Base-by-base conservation (phyloP, 2,888 invertebrate species). In the Ceramica pisi region DNA sequence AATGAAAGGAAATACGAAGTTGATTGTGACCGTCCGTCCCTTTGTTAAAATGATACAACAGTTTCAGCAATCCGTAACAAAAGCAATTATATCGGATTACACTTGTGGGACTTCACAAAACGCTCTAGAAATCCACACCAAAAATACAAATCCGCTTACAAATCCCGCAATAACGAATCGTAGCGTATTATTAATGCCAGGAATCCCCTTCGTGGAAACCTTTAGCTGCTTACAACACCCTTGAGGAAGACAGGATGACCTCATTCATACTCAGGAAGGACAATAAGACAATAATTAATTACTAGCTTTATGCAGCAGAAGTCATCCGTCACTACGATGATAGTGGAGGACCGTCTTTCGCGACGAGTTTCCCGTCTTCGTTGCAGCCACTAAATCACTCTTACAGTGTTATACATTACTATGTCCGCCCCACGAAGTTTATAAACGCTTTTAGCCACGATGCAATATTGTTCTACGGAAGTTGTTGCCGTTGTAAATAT, bases 331-430 rank as follows among this genome's bases (percentile, higher is more conserved):
- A 86, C 57, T 38, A 7, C 53, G 70, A 77, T 77, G 84, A 81
- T 82, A 72, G 73, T 67, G 23, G 48, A 55, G 23, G 48, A 55
- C 56, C 16, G 64, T 67, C 57, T 80, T 67, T 73, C 50, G 26
- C 61, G 38, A 78, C 70, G 75, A 67, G 61, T 71, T 65, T 65
- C 66, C 66, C 55, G 60, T 72, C 74, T 78, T 81, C 74, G 72
- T 68, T 78, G 83, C 70, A 75, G 75, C 78, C 80, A 82, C 84
- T 91, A 90, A 89, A 91, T 91, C 90, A 90, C 77, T 80, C 80
- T 84, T 80, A 83, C 84, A 87, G 86, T 86, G 85, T 84, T 88
- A 89, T 90, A 88, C 88, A 88, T 91, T 90, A 87, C 78, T 65
- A 70, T 84, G 83, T 86, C 82, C 75, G 77, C 75, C 59, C 67